Percentiles rank a stretch among this genome's conserved stretches.
Evolutionary conservation across 2,797 vertebrate species (phyloP).

Genomic region (Chlorospingus flavigularis): DNA sequence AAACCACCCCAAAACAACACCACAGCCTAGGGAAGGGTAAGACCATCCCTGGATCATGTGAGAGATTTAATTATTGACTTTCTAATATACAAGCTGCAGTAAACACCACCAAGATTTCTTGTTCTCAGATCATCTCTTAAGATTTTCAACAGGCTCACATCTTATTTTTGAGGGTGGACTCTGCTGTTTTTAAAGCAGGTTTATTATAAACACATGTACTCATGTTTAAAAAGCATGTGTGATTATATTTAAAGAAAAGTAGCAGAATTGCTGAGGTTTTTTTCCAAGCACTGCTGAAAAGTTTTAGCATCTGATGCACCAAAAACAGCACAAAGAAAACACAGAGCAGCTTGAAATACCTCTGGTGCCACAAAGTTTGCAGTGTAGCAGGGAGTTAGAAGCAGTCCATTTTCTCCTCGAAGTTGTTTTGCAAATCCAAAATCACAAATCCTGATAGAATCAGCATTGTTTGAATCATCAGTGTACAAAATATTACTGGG

Average conservation of each 20-base stretch:
- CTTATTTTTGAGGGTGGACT: not conserved
- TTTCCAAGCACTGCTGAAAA: not conserved
- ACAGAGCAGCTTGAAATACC: slow-evolving; percentile 71
- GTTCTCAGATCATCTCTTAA: not conserved
- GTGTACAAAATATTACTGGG: slow-evolving; percentile 98
- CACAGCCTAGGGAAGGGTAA: not conserved
- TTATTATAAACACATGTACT: not conserved
- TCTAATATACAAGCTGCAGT: not conserved
- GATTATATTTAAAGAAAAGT: not conserved
- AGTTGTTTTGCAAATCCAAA: slow-evolving; percentile 98
- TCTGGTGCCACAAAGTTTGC: slow-evolving; percentile 98
- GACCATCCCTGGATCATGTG: not conserved
- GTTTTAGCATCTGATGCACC: not conserved
- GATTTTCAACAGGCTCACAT: not conserved
- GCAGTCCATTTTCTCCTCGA: slow-evolving; percentile 91
- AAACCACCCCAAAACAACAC: not conserved
- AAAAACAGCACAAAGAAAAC: not conserved
- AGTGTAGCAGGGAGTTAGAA: slow-evolving; percentile 96
- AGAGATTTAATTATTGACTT: not conserved
- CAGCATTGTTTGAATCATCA: slow-evolving; percentile 93
- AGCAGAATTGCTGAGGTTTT: not conserved
- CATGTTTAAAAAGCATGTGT: not conserved
- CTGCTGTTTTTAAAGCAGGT: not conserved
- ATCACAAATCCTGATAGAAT: slow-evolving; percentile 97
- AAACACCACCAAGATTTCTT: not conserved